phyloP scores from a whole-genome alignment of 1,140 invertebrate genomes.

The Drosophila triauraria region DNA sequence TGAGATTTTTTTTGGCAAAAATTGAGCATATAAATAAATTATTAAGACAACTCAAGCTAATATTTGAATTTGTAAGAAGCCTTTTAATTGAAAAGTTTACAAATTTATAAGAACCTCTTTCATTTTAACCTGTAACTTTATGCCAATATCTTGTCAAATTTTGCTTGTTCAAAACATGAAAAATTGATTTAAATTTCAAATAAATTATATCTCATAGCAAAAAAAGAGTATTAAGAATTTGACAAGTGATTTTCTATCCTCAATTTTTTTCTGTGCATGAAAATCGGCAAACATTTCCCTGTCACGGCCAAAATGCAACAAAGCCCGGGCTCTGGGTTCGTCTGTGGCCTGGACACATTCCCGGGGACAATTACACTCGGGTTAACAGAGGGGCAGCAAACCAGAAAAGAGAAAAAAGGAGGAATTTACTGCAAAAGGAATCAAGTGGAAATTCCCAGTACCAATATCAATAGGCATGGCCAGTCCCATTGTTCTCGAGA shows the following conservation, averaged over 20 bases:
- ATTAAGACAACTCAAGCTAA: too few species aligned
- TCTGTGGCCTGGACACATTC: slow-evolving; percentile 35
- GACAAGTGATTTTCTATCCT: too few species aligned
- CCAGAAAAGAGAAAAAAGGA: not conserved
- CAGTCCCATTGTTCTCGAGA: slow-evolving; percentile 56
- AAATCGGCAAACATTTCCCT: slow-evolving; percentile 31
- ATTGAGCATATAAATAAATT: too few species aligned
- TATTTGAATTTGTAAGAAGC: too few species aligned
- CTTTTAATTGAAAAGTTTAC: not conserved
- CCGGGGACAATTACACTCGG: slow-evolving; percentile 58
- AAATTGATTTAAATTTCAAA: too few species aligned
- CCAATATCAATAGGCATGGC: slow-evolving; percentile 46
- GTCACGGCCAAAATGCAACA: slow-evolving; percentile 58
- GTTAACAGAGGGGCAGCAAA: slow-evolving; percentile 26
- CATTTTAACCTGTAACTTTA: not conserved
- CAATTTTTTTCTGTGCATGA: not conserved
- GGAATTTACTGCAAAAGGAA: slow-evolving; percentile 33
- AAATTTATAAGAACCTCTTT: not conserved
- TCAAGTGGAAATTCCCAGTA: slow-evolving; percentile 65
- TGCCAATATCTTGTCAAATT: too few species aligned
- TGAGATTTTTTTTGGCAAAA: too few species aligned
- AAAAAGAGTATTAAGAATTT: too few species aligned
- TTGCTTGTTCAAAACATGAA: too few species aligned
- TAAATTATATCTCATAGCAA: too few species aligned
- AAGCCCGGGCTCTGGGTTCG: slow-evolving; percentile 9